Evolutionary conservation across 2,113 vertebrate genomes (phyloP).

Genomic region (Smithornis capensis): DNA sequence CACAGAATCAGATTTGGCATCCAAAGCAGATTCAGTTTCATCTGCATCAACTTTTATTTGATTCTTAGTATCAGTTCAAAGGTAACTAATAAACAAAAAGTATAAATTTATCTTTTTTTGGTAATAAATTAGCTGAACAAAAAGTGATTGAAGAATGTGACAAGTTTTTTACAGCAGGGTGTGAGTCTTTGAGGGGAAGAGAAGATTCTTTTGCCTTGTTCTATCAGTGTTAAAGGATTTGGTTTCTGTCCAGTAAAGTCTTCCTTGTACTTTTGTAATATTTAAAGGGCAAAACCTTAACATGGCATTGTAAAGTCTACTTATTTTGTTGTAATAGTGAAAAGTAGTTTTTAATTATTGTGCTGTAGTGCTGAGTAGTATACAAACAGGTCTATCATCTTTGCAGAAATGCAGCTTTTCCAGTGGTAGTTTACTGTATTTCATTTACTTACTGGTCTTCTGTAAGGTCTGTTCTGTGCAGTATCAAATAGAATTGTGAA

Average conservation of each 20-base stretch:
- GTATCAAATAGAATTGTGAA: background rate
- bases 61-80: background rate
- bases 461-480: background rate
- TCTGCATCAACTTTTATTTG: background rate
- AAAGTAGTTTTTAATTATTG: background rate
- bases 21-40: background rate
- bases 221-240: background rate
- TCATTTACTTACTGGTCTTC: background rate
- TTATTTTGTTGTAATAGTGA: background rate
- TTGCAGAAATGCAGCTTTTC: background rate
- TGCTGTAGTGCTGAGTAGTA: background rate
- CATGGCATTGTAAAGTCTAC: background rate
- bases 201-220: background rate
- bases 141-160: background rate
- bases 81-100: background rate
- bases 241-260: background rate
- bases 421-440: background rate
- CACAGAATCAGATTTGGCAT: background rate
- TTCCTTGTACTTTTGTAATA: background rate
- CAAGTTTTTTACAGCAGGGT: background rate
- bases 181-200: background rate
- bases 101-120: background rate
- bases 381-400: background rate
- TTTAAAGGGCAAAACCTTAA: background rate
- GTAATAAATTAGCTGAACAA: background rate